Percentiles rank a stretch among this genome's conserved stretches.
Conservation (phyloP, 1,140 invertebrate species). For the Pogonus chalceus region DNA sequence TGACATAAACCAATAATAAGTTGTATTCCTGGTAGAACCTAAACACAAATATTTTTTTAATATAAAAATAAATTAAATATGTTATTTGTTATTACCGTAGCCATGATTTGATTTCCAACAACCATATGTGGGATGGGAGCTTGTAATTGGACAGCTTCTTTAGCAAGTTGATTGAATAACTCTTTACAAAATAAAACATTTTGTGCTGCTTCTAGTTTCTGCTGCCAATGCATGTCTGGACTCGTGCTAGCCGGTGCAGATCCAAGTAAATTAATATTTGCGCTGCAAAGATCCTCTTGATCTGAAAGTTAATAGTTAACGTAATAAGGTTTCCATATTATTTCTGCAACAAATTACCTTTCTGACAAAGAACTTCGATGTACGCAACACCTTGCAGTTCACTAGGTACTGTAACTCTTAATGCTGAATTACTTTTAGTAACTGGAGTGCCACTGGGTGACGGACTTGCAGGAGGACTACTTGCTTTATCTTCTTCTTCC, state of each 20-base stretch:
- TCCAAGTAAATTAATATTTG: slow-evolving; percentile 60
- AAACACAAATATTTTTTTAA: slow-evolving; percentile 23
- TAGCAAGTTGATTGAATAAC: slow-evolving; percentile 85
- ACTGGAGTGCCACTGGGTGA: slow-evolving; percentile 34
- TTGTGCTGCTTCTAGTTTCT: slow-evolving; percentile 89
- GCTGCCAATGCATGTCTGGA: slow-evolving; percentile 83
- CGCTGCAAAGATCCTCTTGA: slow-evolving; percentile 73
- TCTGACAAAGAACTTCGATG: slow-evolving; percentile 88
- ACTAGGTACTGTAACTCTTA: slow-evolving; percentile 83
- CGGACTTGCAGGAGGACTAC: slow-evolving; percentile 42
- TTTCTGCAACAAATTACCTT: slow-evolving; percentile 47
- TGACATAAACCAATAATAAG: slow-evolving; percentile 70
- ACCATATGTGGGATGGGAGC: slow-evolving; percentile 92
- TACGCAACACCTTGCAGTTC: slow-evolving; percentile 92
- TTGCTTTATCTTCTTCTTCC: slow-evolving; percentile 60
- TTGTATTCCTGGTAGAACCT: slow-evolving; percentile 88
- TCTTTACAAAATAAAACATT: slow-evolving; percentile 98
- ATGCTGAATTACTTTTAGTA: slow-evolving; percentile 59
- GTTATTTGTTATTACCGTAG: slow-evolving; percentile 54
- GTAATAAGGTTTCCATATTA: background rate
- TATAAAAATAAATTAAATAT: slow-evolving; percentile 10
- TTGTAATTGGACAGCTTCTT: slow-evolving; percentile 87
- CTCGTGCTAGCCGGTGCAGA: slow-evolving; percentile 50
- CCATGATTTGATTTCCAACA: slow-evolving; percentile 93
- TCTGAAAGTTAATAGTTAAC: slow-evolving; percentile 43